Evolutionary conservation across 2,888 invertebrate species (phyloP), one percentile per base, ranked within the genome.

Genomic region (Iselma pallidipennis): DNA sequence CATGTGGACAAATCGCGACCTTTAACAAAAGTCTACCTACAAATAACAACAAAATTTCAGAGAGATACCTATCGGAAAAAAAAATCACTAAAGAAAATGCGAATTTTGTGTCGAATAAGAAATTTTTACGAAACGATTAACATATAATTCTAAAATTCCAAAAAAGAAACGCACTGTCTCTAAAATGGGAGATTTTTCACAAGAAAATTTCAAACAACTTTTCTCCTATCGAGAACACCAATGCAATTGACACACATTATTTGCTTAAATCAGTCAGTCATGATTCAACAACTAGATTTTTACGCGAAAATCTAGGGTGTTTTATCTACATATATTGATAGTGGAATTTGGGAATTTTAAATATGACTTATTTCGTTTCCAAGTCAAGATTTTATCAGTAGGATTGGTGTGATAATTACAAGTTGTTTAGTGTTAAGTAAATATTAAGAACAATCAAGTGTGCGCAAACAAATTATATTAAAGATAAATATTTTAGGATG

Each of bases 21-120:
- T 45, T 45, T 45, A 45, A 45, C 45, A 45, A 45, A 45, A 23
- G 23, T 23, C 45, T 45, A 45, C 45, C 45, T 45, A 45, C 45
- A 45, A n/a, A 45, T 45, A 21, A 45, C 12, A 45, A 45, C 21
- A 23, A 45, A 37, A 21, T 45, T 23, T 45, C 23, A n/a, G n/a
- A n/a, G 10, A 23, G n/a, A 23, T 45, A 21, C n/a, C n/a, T 45
- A 21, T 45, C 21, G 21, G 23, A 10, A 42, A 42, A 42, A 6
- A 42, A 21, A 42, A 19, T 42, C 4, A 7, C 1, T 28, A 28
- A 1, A 28, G 4, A 28, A 5, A 5, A 28, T 28, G 1, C 28
- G 9, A n/a, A n/a, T n/a, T n/a, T n/a, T n/a, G n/a, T n/a, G n/a
- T n/a, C n/a, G n/a, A n/a, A n/a, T n/a, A n/a, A n/a, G n/a, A n/a